Percentiles rank a stretch among this genome's conserved stretches.
Conservation (phyloP, 2,113 vertebrate species). For the Speoplatyrhinus poulsoni region DNA sequence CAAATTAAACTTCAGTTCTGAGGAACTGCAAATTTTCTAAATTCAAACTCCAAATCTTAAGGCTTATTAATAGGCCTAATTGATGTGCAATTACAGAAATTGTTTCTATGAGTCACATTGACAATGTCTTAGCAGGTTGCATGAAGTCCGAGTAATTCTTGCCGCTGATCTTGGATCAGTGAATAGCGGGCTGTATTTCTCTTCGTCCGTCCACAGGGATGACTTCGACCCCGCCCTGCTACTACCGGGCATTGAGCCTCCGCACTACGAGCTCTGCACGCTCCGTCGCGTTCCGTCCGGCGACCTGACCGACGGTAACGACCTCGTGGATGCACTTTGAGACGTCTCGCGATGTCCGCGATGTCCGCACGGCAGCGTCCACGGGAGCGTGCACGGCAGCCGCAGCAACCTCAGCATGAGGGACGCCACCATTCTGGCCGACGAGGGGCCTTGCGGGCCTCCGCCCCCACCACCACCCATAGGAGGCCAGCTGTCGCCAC, state of each 20-base stretch:
- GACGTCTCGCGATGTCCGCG: conserved; percentile 88
- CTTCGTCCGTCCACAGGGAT: conserved; percentile 64
- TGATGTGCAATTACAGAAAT: too few species aligned
- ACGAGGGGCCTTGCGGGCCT: conserved; percentile 69
- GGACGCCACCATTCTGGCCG: conserved; percentile 82
- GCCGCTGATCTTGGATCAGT: too few species aligned
- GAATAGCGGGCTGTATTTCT: background rate
- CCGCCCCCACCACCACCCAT: conserved; percentile 1
- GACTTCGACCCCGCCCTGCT: conserved; percentile 94
- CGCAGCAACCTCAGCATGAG: conserved; percentile 92
- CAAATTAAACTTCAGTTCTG: too few species aligned
- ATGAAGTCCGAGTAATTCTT: background rate
- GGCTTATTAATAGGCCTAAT: too few species aligned
- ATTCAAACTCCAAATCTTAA: too few species aligned
- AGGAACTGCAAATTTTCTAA: too few species aligned
- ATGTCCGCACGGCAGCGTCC: conserved; percentile 82
- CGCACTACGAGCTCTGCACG: conserved; percentile 95
- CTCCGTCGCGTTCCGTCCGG: conserved; percentile 82
- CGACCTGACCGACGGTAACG: conserved; percentile 83
- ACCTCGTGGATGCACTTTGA: conserved; percentile 91
- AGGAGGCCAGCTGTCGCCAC: conserved; percentile 54
- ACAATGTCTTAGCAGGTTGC: too few species aligned
- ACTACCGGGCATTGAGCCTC: conserved; percentile 93
- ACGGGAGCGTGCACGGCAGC: conserved; percentile 89
- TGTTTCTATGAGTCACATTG: too few species aligned